Base-by-base conservation (phyloP, 2,888 invertebrate genomes). In the Erynnis tages region DNA sequence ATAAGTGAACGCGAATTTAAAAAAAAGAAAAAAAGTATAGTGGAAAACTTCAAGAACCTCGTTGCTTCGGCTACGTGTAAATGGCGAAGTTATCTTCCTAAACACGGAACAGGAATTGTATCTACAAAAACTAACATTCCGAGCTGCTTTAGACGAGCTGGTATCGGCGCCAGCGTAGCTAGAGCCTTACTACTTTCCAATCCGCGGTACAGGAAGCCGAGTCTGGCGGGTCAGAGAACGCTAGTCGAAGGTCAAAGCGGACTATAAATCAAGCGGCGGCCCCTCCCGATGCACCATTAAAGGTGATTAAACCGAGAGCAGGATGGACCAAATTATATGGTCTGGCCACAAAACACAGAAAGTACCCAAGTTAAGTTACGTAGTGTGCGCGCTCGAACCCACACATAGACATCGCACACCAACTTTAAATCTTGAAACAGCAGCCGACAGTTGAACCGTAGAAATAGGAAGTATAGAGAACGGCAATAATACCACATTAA, bases 301-400 rank as follows among this genome's bases (percentile, higher is more conserved):
- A 72, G 69, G 81, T 80, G 79, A 86, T 84, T 83, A 83, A 74
- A 78, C 75, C 71, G 64, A 67, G 73, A 74, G 74, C 82, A 82
- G 81, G 84, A 82, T 79, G 82, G 71, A 69, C 78, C 73, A 82
- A 86, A 86, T 86, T 85, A 85, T 71, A 84, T 71, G 82, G 76
- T 76, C 67, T 63, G 75, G n/a, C n/a, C n/a, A n/a, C n/a, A n/a
- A n/a, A n/a, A n/a, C n/a, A n/a, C n/a, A n/a, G n/a, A n/a, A n/a
- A n/a, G n/a, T n/a, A n/a, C n/a, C n/a, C n/a, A n/a, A n/a, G n/a
- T n/a, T n/a, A n/a, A n/a, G n/a, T n/a, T n/a, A n/a, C n/a, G n/a
- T n/a, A n/a, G n/a, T n/a, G n/a, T n/a, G n/a, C n/a, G n/a, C n/a
- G n/a, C n/a, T n/a, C n/a, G n/a, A n/a, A n/a, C n/a, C n/a, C n/a